These are phyloP conservation scores for Alfaro cultratus DNA, from an alignment of 2,797 vertebrate species.

Conservation along the genomic window DNA sequence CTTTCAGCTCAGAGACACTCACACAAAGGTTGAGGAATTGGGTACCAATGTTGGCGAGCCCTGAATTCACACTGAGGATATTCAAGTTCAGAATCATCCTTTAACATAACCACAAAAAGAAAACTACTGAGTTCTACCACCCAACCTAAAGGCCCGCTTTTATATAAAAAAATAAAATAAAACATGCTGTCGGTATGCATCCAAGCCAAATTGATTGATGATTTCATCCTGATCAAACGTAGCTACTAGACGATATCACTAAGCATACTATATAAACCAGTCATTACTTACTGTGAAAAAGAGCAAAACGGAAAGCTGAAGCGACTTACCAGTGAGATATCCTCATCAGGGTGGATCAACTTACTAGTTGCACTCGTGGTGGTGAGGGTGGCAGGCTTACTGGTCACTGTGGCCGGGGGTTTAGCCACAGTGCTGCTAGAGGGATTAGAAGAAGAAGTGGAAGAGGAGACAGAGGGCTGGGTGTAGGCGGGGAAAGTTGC, in stretches of 20 bases:
- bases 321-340: constrained; percentile 99
- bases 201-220: not conserved
- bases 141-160: constrained; percentile 8
- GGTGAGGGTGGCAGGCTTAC: constrained; percentile 97
- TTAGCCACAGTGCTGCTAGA: constrained; percentile 96
- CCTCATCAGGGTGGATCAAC: constrained; percentile 99
- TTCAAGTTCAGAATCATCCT: constrained; percentile 60
- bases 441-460: constrained; percentile 90
- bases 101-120: constrained; percentile 50
- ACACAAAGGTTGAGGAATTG: constrained; percentile 48
- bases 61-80: constrained; percentile 59
- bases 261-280: constrained; percentile 57
- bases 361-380: constrained; percentile 99
- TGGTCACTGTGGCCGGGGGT: constrained; percentile 91
- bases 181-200: not conserved
- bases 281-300: constrained; percentile 86
- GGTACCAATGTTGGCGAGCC: constrained; percentile 51
- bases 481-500: constrained; percentile 98
- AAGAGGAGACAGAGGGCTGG: constrained; percentile 91
- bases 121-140: constrained; percentile 29
- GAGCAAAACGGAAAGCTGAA: constrained; percentile 76
- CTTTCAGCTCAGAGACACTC: constrained; percentile 60
- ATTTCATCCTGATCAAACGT: constrained; percentile 4
- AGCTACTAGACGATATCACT: not conserved
- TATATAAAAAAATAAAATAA: not conserved